Percentiles rank a stretch among this genome's conserved stretches.
phyloP scores from a whole-genome alignment of 1,140 invertebrate species.

The Pachypsylla venusta region DNA sequence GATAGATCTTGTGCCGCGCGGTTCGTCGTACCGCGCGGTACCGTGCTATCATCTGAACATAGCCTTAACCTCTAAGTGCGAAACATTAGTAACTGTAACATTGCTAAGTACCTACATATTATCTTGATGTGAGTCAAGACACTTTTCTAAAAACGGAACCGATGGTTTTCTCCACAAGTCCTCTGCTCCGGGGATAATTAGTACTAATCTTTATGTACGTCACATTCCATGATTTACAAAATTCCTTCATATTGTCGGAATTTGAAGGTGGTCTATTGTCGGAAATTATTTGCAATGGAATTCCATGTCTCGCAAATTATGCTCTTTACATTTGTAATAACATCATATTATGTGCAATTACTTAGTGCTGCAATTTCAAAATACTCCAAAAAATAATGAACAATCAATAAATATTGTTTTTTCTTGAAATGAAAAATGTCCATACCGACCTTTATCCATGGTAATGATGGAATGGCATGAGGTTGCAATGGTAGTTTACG shows the following conservation, averaged over 20 bases:
- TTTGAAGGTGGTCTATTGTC: slow-evolving; percentile 25
- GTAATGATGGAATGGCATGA: slow-evolving; percentile 14
- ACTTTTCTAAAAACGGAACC: slow-evolving; percentile 15
- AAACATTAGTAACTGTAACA: slow-evolving; percentile 15
- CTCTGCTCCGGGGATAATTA: slow-evolving; percentile 16
- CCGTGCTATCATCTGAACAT: no score
- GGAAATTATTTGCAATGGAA: slow-evolving; percentile 24
- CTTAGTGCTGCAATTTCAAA: slow-evolving; percentile 14
- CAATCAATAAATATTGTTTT: slow-evolving; percentile 13
- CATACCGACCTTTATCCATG: slow-evolving; percentile 17
- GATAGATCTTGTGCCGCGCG: no score
- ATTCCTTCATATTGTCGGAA: slow-evolving; percentile 14
- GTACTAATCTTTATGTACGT: slow-evolving; percentile 11
- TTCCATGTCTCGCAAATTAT: slow-evolving; percentile 26
- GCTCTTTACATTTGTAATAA: slow-evolving; percentile 20
- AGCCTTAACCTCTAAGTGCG: no score
- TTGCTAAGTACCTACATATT: slow-evolving; percentile 7
- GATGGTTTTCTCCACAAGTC: slow-evolving; percentile 18
- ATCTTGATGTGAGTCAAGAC: not conserved
- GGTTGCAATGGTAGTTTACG: slow-evolving; percentile 27
- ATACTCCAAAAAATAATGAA: slow-evolving; percentile 21
- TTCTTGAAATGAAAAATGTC: slow-evolving; percentile 1
- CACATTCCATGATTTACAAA: slow-evolving; percentile 13
- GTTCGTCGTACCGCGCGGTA: no score
- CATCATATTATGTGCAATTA: not conserved